Base-by-base conservation (phyloP, 2,888 invertebrate genomes). In the Melipona beecheii region DNA sequence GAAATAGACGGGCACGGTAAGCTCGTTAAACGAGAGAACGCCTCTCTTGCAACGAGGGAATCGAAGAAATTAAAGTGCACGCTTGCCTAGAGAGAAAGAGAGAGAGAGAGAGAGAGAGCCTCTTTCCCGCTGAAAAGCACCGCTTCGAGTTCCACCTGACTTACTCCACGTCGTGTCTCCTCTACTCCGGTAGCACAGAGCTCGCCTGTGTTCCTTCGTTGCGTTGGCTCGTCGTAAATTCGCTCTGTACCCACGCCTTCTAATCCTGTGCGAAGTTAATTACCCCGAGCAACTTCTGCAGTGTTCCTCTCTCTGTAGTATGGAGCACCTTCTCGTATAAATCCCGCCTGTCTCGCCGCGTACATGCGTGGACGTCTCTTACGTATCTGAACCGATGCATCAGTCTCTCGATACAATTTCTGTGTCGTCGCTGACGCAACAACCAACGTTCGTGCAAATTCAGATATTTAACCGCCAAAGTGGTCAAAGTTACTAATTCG, bases 221-320 rank as follows among this genome's bases (percentile, higher is more conserved):
- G 43, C 43, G 43, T 43, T 43, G 43, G 76, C 73, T 78, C 75
- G 70, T 78, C 78, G 86, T 84, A 85, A 87, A 89, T 78, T 88
- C 73, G 65, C 82, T 73, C 68, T 52, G 64, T 82, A 86, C 77
- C 80, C 87, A 86, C 87, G 86, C 84, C 84, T 85, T 81, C 89
- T 84, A 89, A 87, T 89, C 85, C 83, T 72, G 76, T 56, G 83
- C 83, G 78, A 83, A 87, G 83, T 89, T 89, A 89, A 89, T 89
- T 89, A 89, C 80, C 84, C 79, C 80, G 72, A 60, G 69, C 65
- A 24, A 77, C 71, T 75, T 60, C 75, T 24, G 52, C 60, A 49
- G 21, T 52, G 49, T 69, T 70, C 54, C 69, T 60, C 83, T 60
- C 83, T 54, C 66, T 24, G 60, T n/a, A 64, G 15, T 43, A 43